Evolutionary conservation across 1,140 invertebrate species (phyloP).

Genomic region (Drosophila cardini): DNA sequence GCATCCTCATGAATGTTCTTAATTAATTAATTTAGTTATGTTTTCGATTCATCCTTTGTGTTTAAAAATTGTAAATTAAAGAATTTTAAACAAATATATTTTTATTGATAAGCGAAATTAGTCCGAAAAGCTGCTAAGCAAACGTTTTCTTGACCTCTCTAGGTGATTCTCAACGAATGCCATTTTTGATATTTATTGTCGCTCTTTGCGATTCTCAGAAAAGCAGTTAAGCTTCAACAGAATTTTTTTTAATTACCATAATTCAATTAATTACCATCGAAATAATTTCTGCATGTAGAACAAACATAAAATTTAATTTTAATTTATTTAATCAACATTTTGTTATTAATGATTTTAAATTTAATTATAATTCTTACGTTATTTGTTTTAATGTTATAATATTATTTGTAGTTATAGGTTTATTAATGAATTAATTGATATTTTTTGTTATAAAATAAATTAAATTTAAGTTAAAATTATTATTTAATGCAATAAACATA

Average conservation of each 20-base stretch:
- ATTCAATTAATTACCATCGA: too few relatives aligned
- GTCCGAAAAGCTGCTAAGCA: too few relatives aligned
- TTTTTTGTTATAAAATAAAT: neutral
- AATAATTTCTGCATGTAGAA: slow-evolving; percentile 16
- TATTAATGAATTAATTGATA: slow-evolving; percentile 23
- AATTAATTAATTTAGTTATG: slow-evolving; percentile 13
- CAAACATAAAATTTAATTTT: slow-evolving; percentile 5
- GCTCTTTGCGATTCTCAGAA: neutral
- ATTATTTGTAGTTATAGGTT: slow-evolving; percentile 36
- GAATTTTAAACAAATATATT: slow-evolving; percentile 3
- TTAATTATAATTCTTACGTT: slow-evolving; percentile 29
- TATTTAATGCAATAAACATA: slow-evolving; percentile 48
- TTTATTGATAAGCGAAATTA: too few relatives aligned
- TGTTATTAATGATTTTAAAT: slow-evolving; percentile 28
- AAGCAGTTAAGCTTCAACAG: neutral
- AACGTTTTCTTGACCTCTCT: neutral
- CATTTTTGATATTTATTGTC: neutral
- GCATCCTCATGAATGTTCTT: slow-evolving; percentile 30
- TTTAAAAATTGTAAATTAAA: slow-evolving; percentile 1
- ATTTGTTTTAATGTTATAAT: slow-evolving; percentile 19
- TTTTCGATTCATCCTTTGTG: neutral
- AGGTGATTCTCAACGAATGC: neutral
- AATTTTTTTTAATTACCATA: too few relatives aligned
- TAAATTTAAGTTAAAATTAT: slow-evolving; percentile 31
- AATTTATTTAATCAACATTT: slow-evolving; percentile 33